A percentile compares a stretch with the other conserved stretches of the same genome.
Evolutionary conservation across 2,113 vertebrate genomes (phyloP).

Genomic region (Halcyon malimbica): DNA sequence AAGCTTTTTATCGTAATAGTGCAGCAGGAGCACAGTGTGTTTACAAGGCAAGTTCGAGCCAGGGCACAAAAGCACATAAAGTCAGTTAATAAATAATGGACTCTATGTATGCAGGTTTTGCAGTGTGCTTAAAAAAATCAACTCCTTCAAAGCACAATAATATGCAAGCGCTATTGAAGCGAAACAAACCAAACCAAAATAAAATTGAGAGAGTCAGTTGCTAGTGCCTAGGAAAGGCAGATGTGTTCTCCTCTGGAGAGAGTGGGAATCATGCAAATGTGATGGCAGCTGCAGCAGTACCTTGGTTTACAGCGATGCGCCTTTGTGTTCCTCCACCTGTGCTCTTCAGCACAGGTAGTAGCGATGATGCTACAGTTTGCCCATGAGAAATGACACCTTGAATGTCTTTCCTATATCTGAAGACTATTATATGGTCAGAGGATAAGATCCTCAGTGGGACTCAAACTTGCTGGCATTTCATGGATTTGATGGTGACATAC

Average conservation of each 20-base stretch:
- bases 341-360: not conserved
- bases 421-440: not conserved
- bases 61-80: not conserved
- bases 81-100: conserved; percentile 21
- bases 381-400: not conserved
- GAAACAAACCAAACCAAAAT: not conserved
- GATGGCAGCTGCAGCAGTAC: not conserved
- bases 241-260: not conserved
- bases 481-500: not conserved
- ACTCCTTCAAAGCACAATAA: not conserved
- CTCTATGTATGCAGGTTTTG: not conserved
- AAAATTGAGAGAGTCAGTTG: not conserved
- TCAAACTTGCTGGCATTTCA: not conserved
- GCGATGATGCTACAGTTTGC: not conserved
- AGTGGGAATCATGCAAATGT: fast-evolving
- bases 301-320: fast-evolving
- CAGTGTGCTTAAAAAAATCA: not conserved
- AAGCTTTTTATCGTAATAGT: conserved; percentile 31
- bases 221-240: not conserved
- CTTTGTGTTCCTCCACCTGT: not conserved
- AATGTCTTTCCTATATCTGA: not conserved
- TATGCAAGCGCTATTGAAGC: not conserved
- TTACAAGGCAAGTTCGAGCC: conserved; percentile 13
- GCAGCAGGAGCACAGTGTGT: not conserved
- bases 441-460: not conserved